Conservation (phyloP, 2,888 invertebrate species). For the Drosophila trichaetosa region DNA sequence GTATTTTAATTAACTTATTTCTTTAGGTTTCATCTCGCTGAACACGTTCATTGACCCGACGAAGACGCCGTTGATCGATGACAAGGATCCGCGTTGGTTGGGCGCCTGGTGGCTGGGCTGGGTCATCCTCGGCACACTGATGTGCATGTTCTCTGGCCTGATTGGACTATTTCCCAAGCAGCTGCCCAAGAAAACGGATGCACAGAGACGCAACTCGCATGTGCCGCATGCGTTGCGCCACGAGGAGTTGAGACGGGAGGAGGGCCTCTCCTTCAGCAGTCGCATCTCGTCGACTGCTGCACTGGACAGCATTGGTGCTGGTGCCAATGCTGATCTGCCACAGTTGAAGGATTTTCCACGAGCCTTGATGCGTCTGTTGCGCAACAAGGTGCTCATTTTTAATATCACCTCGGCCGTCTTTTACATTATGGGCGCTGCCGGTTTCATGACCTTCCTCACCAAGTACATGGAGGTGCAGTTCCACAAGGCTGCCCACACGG, state of each 20-base stretch:
- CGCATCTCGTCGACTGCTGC: constrained; percentile 77
- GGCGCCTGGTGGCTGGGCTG: constrained; percentile 93
- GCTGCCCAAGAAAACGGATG: constrained; percentile 71
- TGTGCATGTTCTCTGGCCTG: constrained; percentile 87
- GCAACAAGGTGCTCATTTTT: constrained; percentile 88
- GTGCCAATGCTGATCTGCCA: constrained; percentile 79
- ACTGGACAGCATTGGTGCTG: constrained; percentile 70
- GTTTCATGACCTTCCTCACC: constrained; percentile 90
- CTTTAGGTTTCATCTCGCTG: constrained; percentile 84
- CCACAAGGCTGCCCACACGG: constrained; percentile 87
- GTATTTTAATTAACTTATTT: neutral
- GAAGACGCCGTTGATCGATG: constrained; percentile 87
- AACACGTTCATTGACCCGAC: constrained; percentile 87
- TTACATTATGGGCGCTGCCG: constrained; percentile 88
- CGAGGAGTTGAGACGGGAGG: constrained; percentile 76
- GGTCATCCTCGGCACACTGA: constrained; percentile 86
- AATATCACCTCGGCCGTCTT: constrained; percentile 89
- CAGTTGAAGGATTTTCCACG: constrained; percentile 86
- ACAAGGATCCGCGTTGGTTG: constrained; percentile 88
- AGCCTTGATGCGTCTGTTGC: constrained; percentile 87
- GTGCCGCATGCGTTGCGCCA: constrained; percentile 79
- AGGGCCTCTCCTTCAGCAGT: constrained; percentile 75
- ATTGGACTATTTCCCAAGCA: constrained; percentile 88
- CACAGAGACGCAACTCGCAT: constrained; percentile 73
- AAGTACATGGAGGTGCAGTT: constrained; percentile 92